These are phyloP conservation scores for Diogma glabrata DNA, from an alignment of 2,888 invertebrate genomes.

Conservation along the genomic window DNA sequence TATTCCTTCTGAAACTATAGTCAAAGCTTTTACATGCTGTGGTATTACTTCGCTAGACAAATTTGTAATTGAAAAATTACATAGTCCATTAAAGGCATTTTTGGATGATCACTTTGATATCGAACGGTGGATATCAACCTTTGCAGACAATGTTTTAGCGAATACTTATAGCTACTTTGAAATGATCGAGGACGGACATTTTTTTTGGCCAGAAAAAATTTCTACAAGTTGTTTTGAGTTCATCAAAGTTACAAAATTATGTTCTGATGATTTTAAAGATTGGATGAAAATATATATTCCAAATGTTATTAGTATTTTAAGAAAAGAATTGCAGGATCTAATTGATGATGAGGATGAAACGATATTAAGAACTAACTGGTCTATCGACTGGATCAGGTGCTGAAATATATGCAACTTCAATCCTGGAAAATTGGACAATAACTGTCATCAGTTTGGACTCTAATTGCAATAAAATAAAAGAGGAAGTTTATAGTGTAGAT, in stretches of 20 bases:
- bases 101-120: background rate
- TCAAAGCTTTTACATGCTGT: background rate
- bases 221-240: no score
- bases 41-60: no score
- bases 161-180: background rate
- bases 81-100: background rate
- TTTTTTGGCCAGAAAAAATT: background rate
- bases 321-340: background rate
- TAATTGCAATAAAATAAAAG: no score
- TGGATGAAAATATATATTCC: background rate
- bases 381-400: no score
- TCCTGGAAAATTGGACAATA: no score
- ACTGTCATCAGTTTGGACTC: no score
- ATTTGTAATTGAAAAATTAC: background rate
- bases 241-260: background rate
- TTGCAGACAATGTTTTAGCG: background rate
- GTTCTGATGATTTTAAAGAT: background rate
- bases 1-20: background rate
- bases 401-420: no score
- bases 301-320: background rate
- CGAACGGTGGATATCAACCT: background rate
- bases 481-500: no score
- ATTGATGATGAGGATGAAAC: background rate
- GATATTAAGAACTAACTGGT: no score
- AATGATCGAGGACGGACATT: background rate